These are phyloP conservation scores for Caerostris extrusa DNA, from an alignment of 1,140 invertebrate genomes.

Conservation along the genomic window DNA sequence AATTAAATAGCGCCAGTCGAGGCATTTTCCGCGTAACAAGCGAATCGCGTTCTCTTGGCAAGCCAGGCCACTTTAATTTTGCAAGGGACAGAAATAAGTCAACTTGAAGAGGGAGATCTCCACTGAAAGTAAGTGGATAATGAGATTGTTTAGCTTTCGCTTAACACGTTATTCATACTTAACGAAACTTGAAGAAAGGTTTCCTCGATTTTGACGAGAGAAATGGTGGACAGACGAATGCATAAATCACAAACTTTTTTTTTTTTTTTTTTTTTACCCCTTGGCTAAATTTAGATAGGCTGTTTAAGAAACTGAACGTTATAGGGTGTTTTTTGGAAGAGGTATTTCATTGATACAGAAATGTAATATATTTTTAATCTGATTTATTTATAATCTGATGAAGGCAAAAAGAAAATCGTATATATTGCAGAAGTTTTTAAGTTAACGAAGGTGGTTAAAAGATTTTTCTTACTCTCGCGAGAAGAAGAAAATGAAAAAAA, in stretches of 20 bases:
- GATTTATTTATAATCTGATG: too few relatives aligned
- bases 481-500: too few relatives aligned
- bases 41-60: not conserved
- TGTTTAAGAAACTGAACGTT: not conserved
- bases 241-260: not conserved
- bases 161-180: not conserved
- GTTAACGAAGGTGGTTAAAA: too few relatives aligned
- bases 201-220: not conserved
- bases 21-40: not conserved
- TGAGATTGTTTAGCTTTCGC: slow-evolving; percentile 25
- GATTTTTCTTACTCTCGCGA: too few relatives aligned
- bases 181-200: not conserved
- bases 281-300: not conserved
- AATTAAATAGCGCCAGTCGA: too few relatives aligned
- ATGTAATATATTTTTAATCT: too few relatives aligned
- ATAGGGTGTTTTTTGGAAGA: not conserved
- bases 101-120: not conserved
- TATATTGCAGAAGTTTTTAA: too few relatives aligned
- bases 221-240: not conserved
- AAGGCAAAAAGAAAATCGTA: too few relatives aligned
- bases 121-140: not conserved
- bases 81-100: not conserved
- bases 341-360: not conserved
- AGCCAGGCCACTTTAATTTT: not conserved
- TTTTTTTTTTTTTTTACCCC: not conserved